Conservation (phyloP, 2,797 vertebrate genomes). For the Tiaroga cobitis region DNA sequence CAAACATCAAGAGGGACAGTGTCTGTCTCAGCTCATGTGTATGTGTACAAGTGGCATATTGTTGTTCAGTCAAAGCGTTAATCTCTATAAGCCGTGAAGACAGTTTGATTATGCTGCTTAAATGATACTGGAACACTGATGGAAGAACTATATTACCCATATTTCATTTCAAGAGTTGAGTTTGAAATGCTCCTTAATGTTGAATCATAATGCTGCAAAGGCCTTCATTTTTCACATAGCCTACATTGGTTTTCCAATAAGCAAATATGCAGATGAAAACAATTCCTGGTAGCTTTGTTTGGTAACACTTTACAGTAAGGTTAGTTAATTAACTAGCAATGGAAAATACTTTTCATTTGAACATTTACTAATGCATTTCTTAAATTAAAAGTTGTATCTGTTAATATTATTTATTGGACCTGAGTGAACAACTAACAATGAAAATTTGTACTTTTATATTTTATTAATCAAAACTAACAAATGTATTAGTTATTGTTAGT, state of each 20-base stretch:
- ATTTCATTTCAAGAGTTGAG: conserved; percentile 19
- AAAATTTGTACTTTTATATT: not conserved
- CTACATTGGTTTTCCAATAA: not conserved
- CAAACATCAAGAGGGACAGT: conserved; percentile 45
- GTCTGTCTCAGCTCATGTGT: conserved; percentile 41
- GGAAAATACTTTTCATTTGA: not conserved
- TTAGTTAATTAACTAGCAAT: not conserved
- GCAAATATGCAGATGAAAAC: not conserved
- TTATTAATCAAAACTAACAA: not conserved
- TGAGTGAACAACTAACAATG: not conserved
- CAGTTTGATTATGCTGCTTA: conserved; percentile 32
- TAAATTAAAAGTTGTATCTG: not conserved
- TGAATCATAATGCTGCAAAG: conserved; percentile 1
- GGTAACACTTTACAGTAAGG: not conserved
- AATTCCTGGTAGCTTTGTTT: not conserved
- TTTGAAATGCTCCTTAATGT: conserved; percentile 34
- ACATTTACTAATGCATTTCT: not conserved
- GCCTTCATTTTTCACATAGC: conserved; percentile 13
- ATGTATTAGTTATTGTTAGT: not conserved
- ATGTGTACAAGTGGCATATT: conserved; percentile 62
- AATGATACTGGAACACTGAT: conserved; percentile 46
- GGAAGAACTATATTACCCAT: conserved; percentile 29
- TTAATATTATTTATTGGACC: not conserved
- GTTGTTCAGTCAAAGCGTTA: conserved; percentile 61
- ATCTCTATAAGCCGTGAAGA: conserved; percentile 46